Conservation (phyloP, 30 jellyfish, hydroid and myxozoan species). For the Nemopilema nomurai region DNA sequence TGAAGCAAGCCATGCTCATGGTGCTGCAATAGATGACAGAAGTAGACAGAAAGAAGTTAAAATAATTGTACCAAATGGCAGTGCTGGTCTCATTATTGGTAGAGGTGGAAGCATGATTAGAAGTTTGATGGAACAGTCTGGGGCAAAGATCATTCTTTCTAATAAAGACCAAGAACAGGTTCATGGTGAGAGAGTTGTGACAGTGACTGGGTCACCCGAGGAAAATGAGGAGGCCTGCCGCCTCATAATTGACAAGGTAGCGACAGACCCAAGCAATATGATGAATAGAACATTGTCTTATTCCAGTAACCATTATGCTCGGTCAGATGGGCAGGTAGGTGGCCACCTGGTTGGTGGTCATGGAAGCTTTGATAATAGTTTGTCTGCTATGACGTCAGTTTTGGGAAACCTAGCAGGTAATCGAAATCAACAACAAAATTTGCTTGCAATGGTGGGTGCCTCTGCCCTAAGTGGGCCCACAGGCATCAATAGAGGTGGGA, state of each 20-base stretch:
- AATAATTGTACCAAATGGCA: conserved; percentile 95
- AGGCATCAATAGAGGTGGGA: conserved; percentile 49
- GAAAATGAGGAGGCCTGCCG: conserved; percentile 93
- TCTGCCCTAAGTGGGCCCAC: conserved; percentile 35
- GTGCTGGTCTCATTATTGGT: conserved; percentile 97
- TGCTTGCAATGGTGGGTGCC: conserved; percentile 67
- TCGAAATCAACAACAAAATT: conserved; percentile 60
- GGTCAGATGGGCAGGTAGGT: conserved; percentile 24
- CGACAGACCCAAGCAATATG: conserved; percentile 95
- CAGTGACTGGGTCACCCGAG: conserved; percentile 83
- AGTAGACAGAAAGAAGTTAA: conserved; percentile 67
- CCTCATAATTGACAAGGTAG: conserved; percentile 72
- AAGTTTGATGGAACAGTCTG: conserved; percentile 84
- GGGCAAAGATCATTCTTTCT: conserved; percentile 85
- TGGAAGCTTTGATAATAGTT: conserved; percentile 51
- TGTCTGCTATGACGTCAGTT: conserved; percentile 76
- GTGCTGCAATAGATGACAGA: conserved; percentile 43
- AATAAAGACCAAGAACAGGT: conserved; percentile 93
- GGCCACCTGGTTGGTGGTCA: conserved; percentile 41
- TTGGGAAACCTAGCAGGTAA: conserved; percentile 80
- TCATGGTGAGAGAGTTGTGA: conserved; percentile 95
- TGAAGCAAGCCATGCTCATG: conserved; percentile 76
- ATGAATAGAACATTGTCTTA: conserved; percentile 78
- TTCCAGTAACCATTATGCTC: conserved; percentile 24
- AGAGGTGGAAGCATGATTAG: conserved; percentile 96